These are phyloP conservation scores for Carcharodon carcharias DNA, from an alignment of 2,797 vertebrate species.

Conservation along the genomic window DNA sequence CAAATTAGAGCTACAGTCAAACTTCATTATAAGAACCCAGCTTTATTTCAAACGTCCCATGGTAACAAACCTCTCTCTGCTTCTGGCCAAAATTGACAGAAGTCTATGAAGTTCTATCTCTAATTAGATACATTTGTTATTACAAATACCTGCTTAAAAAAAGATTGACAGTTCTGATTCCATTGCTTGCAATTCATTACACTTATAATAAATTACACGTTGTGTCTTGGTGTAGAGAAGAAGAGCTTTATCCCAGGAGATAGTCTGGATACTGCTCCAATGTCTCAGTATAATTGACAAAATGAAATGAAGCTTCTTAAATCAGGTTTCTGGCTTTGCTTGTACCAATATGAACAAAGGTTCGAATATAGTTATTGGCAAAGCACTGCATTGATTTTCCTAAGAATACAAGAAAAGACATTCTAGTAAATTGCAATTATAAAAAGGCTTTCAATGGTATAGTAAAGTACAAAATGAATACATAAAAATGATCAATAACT, in stretches of 20 bases:
- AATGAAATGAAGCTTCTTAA: not conserved
- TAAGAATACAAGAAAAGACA: not conserved
- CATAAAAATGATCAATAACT: not conserved
- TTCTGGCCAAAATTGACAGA: not conserved
- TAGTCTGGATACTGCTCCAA: not conserved
- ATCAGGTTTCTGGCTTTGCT: not conserved
- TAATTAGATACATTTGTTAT: slow-evolving; percentile 21
- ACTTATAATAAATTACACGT: not conserved
- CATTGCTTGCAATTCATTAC: not conserved
- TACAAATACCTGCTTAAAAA: slow-evolving; percentile 8
- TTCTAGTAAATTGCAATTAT: not conserved
- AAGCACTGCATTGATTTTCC: not conserved
- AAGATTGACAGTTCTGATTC: not conserved
- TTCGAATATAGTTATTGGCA: not conserved
- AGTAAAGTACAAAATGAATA: not conserved
- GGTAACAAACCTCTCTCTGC: slow-evolving; percentile 3
- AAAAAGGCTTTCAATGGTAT: not conserved
- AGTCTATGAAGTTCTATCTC: not conserved
- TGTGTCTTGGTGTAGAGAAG: not conserved
- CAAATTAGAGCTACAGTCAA: not conserved
- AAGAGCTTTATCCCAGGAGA: not conserved
- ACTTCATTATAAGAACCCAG: not conserved
- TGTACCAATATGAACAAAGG: not conserved
- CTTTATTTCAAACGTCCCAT: not conserved
- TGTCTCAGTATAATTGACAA: not conserved